These are phyloP conservation scores for Lasioglossum marginatum DNA, from an alignment of 2,888 invertebrate species.

Conservation along the genomic window DNA sequence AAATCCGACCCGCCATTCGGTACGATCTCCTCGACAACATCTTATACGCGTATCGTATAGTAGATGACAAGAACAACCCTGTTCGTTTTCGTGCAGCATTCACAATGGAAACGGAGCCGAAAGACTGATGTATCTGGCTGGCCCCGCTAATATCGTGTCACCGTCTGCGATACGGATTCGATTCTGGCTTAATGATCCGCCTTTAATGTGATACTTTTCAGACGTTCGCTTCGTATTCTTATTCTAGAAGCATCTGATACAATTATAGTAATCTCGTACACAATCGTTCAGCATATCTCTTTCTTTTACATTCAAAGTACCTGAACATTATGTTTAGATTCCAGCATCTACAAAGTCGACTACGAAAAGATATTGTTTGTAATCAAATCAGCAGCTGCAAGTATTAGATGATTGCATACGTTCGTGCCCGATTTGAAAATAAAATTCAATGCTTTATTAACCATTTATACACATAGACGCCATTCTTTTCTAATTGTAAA, in stretches of 20 bases:
- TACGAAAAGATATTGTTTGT: neutral
- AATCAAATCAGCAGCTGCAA: too few species aligned
- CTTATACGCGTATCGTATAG: constrained; percentile 59
- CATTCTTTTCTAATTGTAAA: too few species aligned
- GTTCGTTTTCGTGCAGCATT: constrained; percentile 77
- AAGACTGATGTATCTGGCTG: constrained; percentile 58
- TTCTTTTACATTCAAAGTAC: neutral
- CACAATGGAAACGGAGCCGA: constrained; percentile 78
- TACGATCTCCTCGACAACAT: constrained; percentile 52
- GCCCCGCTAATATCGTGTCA: neutral
- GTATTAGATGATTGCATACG: too few species aligned
- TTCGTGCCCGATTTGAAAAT: too few species aligned
- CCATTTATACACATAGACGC: too few species aligned
- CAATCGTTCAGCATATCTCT: neutral
- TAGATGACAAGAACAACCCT: constrained; percentile 71
- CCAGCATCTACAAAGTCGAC: too few species aligned
- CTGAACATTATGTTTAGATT: too few species aligned
- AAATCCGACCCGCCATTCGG: constrained; percentile 79
- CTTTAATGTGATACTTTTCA: neutral
- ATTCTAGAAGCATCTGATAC: neutral
- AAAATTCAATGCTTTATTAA: too few species aligned
- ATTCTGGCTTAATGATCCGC: constrained; percentile 38
- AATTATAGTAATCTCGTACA: neutral
- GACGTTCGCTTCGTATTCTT: neutral
- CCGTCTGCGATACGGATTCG: constrained; percentile 21